Evolutionary conservation across 2,797 vertebrate species (phyloP).

Genomic region (Cercopithecus petaurista): DNA sequence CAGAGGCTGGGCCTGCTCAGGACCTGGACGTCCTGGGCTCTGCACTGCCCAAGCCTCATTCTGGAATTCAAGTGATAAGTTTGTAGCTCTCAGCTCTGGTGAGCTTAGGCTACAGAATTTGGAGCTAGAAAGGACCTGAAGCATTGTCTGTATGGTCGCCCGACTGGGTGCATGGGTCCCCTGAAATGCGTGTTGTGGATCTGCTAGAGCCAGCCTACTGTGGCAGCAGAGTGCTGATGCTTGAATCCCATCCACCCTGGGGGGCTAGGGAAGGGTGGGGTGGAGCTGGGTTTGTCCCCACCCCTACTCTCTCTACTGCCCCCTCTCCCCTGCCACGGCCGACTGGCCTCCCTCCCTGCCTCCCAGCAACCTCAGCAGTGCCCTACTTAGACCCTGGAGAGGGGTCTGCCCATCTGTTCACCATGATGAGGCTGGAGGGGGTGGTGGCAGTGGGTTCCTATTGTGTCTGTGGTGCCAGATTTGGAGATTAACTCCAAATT

Average conservation of each 20-base stretch:
- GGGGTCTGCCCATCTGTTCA: constrained; percentile 63
- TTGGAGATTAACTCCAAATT: constrained; percentile 20
- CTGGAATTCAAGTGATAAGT: neutral
- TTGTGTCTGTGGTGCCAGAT: neutral
- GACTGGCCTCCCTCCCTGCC: neutral
- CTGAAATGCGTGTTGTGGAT: neutral
- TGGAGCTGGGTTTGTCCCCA: neutral
- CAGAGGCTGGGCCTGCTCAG: neutral
- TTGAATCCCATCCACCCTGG: neutral
- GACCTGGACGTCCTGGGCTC: neutral
- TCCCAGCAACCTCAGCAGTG: constrained; percentile 43
- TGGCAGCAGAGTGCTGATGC: neutral
- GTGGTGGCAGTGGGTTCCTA: neutral
- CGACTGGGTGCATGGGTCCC: rapidly evolving
- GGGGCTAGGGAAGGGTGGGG: neutral
- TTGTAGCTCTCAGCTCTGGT: neutral
- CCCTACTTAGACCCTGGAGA: constrained; percentile 58
- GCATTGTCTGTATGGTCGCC: neutral
- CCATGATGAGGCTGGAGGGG: neutral
- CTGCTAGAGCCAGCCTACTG: rapidly evolving
- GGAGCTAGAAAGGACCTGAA: neutral
- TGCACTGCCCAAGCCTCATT: neutral
- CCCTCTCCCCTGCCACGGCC: neutral
- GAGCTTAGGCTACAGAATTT: neutral
- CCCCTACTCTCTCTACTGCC: neutral